Percentiles rank a stretch among this genome's conserved stretches.
Conservation (phyloP, 2,113 vertebrate species). For the Penelope pileata region DNA sequence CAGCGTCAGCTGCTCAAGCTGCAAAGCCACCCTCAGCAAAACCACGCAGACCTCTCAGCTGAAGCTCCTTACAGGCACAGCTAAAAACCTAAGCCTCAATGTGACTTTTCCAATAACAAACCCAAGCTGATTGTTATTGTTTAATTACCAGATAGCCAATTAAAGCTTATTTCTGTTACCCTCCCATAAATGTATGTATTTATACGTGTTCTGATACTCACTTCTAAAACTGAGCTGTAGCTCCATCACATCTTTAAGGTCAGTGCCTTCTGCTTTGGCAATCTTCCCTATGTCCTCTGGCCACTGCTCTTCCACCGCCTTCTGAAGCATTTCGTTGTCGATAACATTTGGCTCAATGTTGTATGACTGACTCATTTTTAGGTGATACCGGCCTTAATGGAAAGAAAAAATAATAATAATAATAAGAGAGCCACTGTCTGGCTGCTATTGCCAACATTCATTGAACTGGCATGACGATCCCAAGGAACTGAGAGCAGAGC, state of each 20-base stretch:
- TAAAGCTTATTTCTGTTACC: not conserved
- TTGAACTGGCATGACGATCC: not conserved
- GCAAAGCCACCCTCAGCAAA: not conserved
- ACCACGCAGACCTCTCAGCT: not conserved
- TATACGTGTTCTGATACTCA: conserved; percentile 64
- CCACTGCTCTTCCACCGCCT: conserved; percentile 78
- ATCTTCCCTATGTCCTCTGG: conserved; percentile 68
- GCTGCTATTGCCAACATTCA: not conserved
- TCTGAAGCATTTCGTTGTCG: conserved; percentile 80
- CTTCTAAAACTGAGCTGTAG: conserved; percentile 86
- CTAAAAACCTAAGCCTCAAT: not conserved
- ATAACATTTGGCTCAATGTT: conserved; percentile 78
- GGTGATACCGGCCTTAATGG: not conserved
- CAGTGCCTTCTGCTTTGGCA: conserved; percentile 72
- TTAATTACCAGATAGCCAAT: not conserved
- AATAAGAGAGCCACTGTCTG: not conserved
- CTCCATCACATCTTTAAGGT: conserved; percentile 74
- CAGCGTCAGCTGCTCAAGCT: not conserved
- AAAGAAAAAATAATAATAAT: not conserved
- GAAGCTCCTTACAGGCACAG: not conserved
- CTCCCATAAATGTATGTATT: not conserved
- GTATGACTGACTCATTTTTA: conserved; percentile 71
- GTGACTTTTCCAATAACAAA: not conserved
- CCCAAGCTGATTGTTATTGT: not conserved
- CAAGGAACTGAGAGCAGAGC: not conserved